Base-by-base conservation (phyloP, 2,113 vertebrate species). In the Alligator sinensis region DNA sequence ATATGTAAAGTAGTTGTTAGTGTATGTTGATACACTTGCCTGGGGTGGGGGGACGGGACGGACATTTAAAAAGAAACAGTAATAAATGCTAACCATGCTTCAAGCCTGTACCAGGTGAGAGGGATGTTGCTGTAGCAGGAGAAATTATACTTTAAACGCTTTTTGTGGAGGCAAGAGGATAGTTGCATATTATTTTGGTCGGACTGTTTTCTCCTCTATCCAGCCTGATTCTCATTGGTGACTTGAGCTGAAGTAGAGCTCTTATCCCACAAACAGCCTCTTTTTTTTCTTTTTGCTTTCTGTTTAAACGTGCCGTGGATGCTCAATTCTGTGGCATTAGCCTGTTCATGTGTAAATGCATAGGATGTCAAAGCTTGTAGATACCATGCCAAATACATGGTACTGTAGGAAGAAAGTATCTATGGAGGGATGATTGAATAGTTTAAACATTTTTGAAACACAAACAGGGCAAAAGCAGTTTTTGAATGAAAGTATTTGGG, bases 1-100 rank as follows among this genome's bases (percentile, higher is more conserved):
- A 95, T 96, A 96, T 95, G 92, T 97, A 97, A 91, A 89, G 95
- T 91, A 91, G 89, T 72, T 91, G 95, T 95, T 96, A 94, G 94
- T 92, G 88, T 96, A 95, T 95, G 95, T 96, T 97, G 88, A 95
- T 96, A 94, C 86, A 80, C 82, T 85, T 92, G 47, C 27, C 59
- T 59, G 60, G 54, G 15, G 17, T 72, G 84, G 80, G 68, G 86
- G 93, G 70, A n/a, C n/a, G n/a, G 92, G 93, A 91, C n/a, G n/a
- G n/a, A 64, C 28, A 54, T 86, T 94, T 92, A 89, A 89, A 93
- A 96, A 94, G 82, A 95, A 95, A 94, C 81, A 70, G 91, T 82
- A 95, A 94, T 96, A 96, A 96, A 94, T 94, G 76, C 94, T 95
- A 89, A 57, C 91, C 77, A 87, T 59, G 82, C 80, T 93, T 77